phyloP scores from a whole-genome alignment of 2,888 invertebrate genomes.

The Brachyptera risi region DNA sequence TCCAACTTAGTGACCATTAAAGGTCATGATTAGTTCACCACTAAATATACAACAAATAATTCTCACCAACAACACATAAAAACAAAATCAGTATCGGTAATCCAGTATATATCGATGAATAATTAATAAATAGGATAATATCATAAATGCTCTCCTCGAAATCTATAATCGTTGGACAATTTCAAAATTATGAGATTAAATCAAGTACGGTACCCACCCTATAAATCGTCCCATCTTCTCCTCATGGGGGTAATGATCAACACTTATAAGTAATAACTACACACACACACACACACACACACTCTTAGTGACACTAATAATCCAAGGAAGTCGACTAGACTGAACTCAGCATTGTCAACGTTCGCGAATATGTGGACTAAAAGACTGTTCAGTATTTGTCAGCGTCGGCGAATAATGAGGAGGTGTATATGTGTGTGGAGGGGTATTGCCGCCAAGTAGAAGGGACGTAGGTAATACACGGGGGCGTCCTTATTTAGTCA shows the following conservation, averaged over 20 bases:
- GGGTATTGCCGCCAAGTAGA: not conserved
- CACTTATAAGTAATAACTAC: not conserved
- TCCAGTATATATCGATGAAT: too few species aligned
- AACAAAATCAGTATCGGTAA: too few species aligned
- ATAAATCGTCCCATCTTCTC: slow-evolving; percentile 11
- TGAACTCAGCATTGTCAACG: not conserved
- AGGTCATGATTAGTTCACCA: slow-evolving; percentile 21
- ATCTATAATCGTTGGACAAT: too few species aligned
- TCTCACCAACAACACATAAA: not conserved
- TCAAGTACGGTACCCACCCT: slow-evolving; percentile 14
- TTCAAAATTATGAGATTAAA: too few species aligned
- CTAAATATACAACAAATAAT: slow-evolving; percentile 10
- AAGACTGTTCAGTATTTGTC: slow-evolving; percentile 18
- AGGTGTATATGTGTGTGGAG: slow-evolving; percentile 17
- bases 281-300: too few species aligned
- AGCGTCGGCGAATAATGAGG: slow-evolving; percentile 22
- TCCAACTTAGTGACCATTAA: slow-evolving; percentile 9
- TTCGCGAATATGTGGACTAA: not conserved
- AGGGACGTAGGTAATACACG: slow-evolving; percentile 5
- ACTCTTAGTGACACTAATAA: too few species aligned
- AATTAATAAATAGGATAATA: too few species aligned
- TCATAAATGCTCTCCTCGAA: too few species aligned
- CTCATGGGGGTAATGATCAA: not conserved
- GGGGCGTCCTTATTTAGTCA: slow-evolving; percentile 31
- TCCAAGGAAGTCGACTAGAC: not conserved